Evolutionary conservation across 1,140 invertebrate species (phyloP).

Genomic region (Drosophila setifemur): DNA sequence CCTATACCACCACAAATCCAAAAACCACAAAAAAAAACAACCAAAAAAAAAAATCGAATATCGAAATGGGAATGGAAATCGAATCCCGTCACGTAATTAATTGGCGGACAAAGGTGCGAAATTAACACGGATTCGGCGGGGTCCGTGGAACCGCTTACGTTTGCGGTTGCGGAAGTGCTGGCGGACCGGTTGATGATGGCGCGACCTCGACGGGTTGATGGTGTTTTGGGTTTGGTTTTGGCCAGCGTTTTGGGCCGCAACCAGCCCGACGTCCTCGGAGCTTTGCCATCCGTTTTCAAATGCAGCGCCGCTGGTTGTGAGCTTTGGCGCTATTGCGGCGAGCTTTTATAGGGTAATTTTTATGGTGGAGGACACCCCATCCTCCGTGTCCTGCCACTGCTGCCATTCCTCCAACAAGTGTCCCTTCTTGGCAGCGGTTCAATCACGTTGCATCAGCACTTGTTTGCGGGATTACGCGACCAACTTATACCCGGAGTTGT

Average conservation of each 20-base stretch:
- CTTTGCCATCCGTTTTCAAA: constrained; percentile 34
- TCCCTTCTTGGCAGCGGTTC: constrained; percentile 1
- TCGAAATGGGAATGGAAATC: constrained; percentile 11
- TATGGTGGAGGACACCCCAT: neutral
- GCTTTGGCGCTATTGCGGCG: constrained; percentile 17
- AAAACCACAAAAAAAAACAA: too few species aligned
- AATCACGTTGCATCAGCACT: constrained; percentile 21
- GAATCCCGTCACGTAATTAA: constrained; percentile 27
- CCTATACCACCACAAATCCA: neutral
- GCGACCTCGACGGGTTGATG: neutral
- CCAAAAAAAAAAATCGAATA: neutral
- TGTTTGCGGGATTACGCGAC: constrained; percentile 3
- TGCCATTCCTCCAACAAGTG: too few species aligned
- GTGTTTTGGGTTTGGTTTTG: neutral
- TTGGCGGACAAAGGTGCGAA: neutral
- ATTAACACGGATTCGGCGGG: neutral
- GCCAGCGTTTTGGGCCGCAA: neutral
- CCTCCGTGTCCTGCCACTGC: neutral
- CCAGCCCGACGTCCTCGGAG: too few species aligned
- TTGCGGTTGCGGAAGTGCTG: too few species aligned
- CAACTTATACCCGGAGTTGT: too few species aligned
- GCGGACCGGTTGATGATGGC: neutral
- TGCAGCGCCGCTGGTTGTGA: constrained; percentile 23
- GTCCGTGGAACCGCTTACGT: too few species aligned
- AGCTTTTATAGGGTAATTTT: neutral